Evolutionary conservation across 2,797 vertebrate species (phyloP).

Genomic region (Tiaroga cobitis): DNA sequence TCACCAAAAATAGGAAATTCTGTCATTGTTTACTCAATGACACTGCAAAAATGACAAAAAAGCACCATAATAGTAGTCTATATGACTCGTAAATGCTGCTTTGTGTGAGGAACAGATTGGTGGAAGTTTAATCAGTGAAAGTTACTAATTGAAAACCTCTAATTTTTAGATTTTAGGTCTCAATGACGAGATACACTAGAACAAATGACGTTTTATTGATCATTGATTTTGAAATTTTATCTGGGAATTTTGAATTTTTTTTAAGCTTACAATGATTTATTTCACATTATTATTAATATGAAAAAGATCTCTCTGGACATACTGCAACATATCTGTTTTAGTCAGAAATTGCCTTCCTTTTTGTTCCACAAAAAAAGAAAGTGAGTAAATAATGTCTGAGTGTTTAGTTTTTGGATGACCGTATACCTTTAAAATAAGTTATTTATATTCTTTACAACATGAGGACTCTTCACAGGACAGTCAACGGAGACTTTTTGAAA

Average conservation of each 20-base stretch:
- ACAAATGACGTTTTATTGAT: not conserved
- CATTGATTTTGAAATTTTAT: too few relatives aligned
- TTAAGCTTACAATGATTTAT: not conserved
- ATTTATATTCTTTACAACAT: conserved; percentile 20
- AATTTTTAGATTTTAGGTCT: not conserved
- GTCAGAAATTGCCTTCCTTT: not conserved
- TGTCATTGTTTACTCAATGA: not conserved
- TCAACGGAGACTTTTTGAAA: not conserved
- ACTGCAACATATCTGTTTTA: not conserved
- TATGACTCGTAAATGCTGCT: not conserved
- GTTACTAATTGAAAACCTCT: not conserved
- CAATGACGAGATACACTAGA: not conserved
- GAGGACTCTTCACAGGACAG: not conserved
- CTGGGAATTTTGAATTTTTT: too few relatives aligned
- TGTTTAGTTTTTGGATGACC: not conserved
- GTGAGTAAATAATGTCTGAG: not conserved
- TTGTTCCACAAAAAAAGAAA: not conserved
- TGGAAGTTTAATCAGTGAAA: not conserved
- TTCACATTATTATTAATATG: not conserved
- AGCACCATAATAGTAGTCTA: too few relatives aligned
- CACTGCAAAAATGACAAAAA: not conserved
- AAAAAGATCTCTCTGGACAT: not conserved
- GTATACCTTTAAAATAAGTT: not conserved
- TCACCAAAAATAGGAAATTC: not conserved
- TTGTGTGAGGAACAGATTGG: not conserved